phyloP scores from a whole-genome alignment of 2,888 invertebrate species.

The Dicroscelio sp. region DNA sequence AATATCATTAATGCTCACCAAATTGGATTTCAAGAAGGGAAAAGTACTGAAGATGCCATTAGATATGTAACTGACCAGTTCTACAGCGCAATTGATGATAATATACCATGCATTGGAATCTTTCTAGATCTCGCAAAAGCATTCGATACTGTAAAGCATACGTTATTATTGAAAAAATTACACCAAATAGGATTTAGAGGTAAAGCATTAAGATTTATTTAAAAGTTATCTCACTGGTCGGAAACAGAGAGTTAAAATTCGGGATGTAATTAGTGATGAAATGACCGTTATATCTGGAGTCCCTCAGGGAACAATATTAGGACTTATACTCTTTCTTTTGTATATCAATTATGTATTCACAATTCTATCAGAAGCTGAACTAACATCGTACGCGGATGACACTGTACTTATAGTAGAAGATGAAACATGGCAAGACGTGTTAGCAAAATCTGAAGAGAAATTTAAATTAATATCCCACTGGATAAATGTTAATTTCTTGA shows the following conservation, averaged over 20 bases:
- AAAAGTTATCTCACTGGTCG: background rate
- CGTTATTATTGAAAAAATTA: slow-evolving; percentile 1
- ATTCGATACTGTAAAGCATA: slow-evolving; percentile 15
- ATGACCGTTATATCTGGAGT: background rate
- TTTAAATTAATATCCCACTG: too few relatives aligned
- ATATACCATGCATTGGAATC: background rate
- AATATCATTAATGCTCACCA: too few relatives aligned
- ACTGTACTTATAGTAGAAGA: background rate
- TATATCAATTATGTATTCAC: slow-evolving; percentile 17
- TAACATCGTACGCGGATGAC: slow-evolving; percentile 4
- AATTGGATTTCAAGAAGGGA: too few relatives aligned
- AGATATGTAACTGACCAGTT: background rate
- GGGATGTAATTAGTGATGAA: background rate
- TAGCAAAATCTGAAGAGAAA: background rate
- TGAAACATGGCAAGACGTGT: background rate
- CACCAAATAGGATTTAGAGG: slow-evolving; percentile 18
- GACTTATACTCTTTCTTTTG: slow-evolving; percentile 5
- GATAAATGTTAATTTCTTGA: too few relatives aligned
- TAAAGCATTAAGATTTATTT: background rate
- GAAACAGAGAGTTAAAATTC: slow-evolving; percentile 1
- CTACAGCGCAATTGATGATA: background rate
- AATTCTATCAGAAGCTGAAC: background rate
- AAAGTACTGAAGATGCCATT: slow-evolving; percentile 13
- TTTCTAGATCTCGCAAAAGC: too few relatives aligned
- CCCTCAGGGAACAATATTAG: slow-evolving; percentile 30